Evolutionary conservation across 2,888 invertebrate species (phyloP), one percentile per base, ranked within the genome.

Genomic region (Platycheirus albimanus): DNA sequence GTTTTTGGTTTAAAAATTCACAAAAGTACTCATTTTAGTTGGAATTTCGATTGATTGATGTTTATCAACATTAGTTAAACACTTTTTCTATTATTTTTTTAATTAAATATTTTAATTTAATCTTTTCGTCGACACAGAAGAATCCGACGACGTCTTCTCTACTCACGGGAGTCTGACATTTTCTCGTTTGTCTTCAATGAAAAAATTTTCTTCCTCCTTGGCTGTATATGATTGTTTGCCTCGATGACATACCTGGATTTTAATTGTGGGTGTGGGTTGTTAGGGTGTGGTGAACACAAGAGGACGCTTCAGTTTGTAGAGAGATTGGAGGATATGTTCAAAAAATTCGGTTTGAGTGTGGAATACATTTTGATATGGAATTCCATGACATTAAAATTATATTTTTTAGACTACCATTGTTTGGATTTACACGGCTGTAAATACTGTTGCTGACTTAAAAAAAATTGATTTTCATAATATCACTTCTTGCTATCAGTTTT

Each of bases 141-240:
- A 72, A 81, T 61, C 81, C 77, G 81, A 81, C 77, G 77, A 71
- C 70, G 76, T 77, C 81, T 77, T 76, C 81, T 81, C 81, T 81
- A 81, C 81, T 81, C 81, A 54, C 77, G 81, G 71, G 66, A 72
- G 77, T 77, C 81, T 81, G 81, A 81, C 81, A 81, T 81, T 81
- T 81, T 81, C 71, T 81, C 61, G 49, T 74, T 74, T 64, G 69
- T 20, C 69, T 75, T 52, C 75, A 71, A 61, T 81, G 76, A 67
- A 63, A 47, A 58, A 76, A 66, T 81, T 56, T 58, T 30, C 36
- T 54, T 54, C 45, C 19, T 33, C 36, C 41, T 33, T 58, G 51
- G 30, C 54, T 63, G 69, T 24, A 17, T 49, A 47, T 56, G 28
- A 54, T 43, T 58, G 28, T n/a, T 30, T 8, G 52, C 67, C 54